Evolutionary conservation across 2,888 invertebrate species (phyloP), one percentile per base, ranked within the genome.

Genomic region (Eurytoma adleriae): DNA sequence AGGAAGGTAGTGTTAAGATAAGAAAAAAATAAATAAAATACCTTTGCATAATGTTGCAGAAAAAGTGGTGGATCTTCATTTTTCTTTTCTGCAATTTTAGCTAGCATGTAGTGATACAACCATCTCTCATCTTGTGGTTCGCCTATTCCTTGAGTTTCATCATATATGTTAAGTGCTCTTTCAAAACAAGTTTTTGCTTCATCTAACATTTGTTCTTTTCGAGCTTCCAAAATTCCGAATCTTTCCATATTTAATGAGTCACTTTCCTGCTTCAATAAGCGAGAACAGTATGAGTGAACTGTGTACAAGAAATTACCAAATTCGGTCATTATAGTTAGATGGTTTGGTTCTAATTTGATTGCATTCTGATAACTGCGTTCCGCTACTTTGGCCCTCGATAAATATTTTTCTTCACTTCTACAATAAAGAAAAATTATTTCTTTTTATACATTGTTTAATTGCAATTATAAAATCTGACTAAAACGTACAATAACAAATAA

Each of bases 51-150:
- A 91, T 96, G 95, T 84, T 95, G 93, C 66, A 98, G 92, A 90
- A 95, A 97, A 30, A 94, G 92, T 16, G 93, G 92, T 0, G 96
- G 95, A 78, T 95, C 93, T 83, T 94, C 94, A 84, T 95, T 94
- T 80, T 94, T 93, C 88, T 98, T 99, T 90, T 98, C 98, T 0
- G 96, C 94, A 73, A 98, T 95, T 93, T 99, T 99, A 0, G 97
- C 98, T n/a, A 98, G 92, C 96, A 98, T 97, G 88, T 98, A 98
- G 90, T 97, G 96, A 87, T 96, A 95, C 54, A 98, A 92, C 98
- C 98, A 99, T 78, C 95, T 93, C 88, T 98, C 98, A 88, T 98
- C 97, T 83, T 94, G 94, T n/a, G 91, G 89, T 74, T 93, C 93
- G 59, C 92, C 92, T 0, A 92, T 90, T 83, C 93, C 93, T 72